Conservation (phyloP, 1,140 invertebrate species). For the Coelopa frigida region DNA sequence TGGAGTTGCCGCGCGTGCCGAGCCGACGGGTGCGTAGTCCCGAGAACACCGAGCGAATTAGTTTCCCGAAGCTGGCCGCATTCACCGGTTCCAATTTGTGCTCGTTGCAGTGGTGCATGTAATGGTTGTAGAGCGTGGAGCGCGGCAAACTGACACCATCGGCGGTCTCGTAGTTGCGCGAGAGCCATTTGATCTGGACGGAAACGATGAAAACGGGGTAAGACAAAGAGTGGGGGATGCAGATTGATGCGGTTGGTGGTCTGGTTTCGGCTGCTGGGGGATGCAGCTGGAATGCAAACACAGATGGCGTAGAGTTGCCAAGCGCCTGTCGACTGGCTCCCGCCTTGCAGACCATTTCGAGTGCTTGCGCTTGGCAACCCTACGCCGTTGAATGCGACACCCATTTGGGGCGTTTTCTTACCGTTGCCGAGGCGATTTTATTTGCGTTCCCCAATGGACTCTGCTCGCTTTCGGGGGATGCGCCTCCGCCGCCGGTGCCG, state of each 20-base stretch:
- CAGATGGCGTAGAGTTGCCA: too few relatives aligned
- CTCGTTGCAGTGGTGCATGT: conserved; percentile 89
- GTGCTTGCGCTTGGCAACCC: too few relatives aligned
- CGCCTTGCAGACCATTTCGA: too few relatives aligned
- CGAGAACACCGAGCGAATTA: conserved; percentile 96
- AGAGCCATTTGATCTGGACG: conserved; percentile 86
- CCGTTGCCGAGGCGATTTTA: conserved; percentile 80
- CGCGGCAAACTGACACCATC: conserved; percentile 95
- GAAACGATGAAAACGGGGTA: not conserved
- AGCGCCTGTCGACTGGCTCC: too few relatives aligned
- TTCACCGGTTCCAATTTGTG: conserved; percentile 96
- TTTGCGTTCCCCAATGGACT: conserved; percentile 68
- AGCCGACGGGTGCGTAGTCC: conserved; percentile 87
- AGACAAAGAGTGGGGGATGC: conserved; percentile 11
- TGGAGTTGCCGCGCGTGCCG: conserved; percentile 97
- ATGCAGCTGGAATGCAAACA: too few relatives aligned
- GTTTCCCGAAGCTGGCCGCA: conserved; percentile 97
- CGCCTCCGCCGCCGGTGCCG: conserved; percentile 41
- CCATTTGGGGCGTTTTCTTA: too few relatives aligned
- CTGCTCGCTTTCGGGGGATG: conserved; percentile 50
- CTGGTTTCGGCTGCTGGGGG: too few relatives aligned
- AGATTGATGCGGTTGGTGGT: too few relatives aligned
- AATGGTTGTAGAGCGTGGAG: conserved; percentile 94
- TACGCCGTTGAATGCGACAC: too few relatives aligned
- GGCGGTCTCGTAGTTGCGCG: conserved; percentile 97